A percentile compares a stretch with the other conserved stretches of the same genome.
Conservation (phyloP, 2,888 invertebrate genomes). For the Heteromurus nitidus region DNA sequence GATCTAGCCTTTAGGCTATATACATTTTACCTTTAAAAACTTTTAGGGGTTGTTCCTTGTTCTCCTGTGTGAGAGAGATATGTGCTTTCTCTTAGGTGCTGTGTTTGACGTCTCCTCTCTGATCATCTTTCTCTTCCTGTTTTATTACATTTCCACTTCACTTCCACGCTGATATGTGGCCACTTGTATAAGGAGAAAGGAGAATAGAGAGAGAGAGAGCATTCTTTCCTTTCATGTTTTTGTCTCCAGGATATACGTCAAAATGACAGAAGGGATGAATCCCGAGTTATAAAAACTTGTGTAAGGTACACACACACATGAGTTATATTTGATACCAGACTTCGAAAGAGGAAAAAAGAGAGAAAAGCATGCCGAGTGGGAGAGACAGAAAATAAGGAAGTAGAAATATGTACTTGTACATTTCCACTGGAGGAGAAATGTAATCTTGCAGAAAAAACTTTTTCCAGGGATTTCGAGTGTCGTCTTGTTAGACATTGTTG, state of each 20-base stretch:
- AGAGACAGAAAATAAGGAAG: slow-evolving; percentile 49
- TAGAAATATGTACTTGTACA: slow-evolving; percentile 1
- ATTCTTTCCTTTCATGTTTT: slow-evolving; percentile 3
- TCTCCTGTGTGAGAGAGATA: neutral
- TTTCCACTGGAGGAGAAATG: neutral
- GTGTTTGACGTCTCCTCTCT: slow-evolving; percentile 51
- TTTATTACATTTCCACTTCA: slow-evolving; percentile 43
- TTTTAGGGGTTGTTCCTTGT: neutral
- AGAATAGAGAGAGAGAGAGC: too few species aligned
- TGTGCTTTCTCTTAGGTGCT: too few species aligned
- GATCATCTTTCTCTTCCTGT: slow-evolving; percentile 40
- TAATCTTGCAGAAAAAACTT: slow-evolving; percentile 47
- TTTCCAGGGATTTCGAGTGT: slow-evolving; percentile 9
- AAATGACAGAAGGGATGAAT: slow-evolving; percentile 58
- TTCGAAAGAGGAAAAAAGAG: slow-evolving; percentile 17
- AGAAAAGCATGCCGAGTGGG: slow-evolving; percentile 27
- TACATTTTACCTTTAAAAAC: neutral
- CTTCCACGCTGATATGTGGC: neutral
- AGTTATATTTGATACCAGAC: slow-evolving; percentile 38
- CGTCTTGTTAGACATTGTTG: neutral
- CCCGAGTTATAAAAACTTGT: too few species aligned
- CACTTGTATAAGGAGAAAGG: too few species aligned
- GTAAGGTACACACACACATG: too few species aligned
- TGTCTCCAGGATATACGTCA: slow-evolving; percentile 53
- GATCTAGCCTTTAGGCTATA: neutral